These are phyloP conservation scores for Saccostrea glomerata DNA, from an alignment of 1,140 invertebrate species.

Conservation along the genomic window DNA sequence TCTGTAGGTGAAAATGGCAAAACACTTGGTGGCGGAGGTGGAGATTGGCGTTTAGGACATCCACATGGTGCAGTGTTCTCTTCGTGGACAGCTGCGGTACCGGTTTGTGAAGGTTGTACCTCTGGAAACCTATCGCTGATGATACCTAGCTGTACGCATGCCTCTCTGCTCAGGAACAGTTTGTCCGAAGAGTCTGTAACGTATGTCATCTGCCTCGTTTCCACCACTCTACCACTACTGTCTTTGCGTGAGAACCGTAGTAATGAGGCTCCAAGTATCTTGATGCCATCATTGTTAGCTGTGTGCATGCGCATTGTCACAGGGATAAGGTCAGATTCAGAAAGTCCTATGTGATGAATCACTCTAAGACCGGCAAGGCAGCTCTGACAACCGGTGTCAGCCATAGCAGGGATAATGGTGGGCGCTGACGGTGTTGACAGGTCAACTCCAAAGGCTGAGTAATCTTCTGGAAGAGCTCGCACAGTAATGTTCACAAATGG, in stretches of 20 bases:
- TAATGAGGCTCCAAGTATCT: slow-evolving; percentile 47
- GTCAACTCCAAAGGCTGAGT: not conserved
- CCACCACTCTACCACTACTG: not conserved
- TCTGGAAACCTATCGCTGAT: slow-evolving; percentile 37
- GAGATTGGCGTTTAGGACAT: slow-evolving; percentile 26
- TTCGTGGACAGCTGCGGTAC: too few species aligned
- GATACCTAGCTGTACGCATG: slow-evolving; percentile 48
- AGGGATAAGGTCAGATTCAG: too few species aligned
- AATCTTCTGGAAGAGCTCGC: slow-evolving; percentile 31
- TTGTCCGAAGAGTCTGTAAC: slow-evolving; percentile 53
- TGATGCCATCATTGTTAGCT: too few species aligned
- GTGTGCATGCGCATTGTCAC: too few species aligned
- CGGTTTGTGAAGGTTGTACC: too few species aligned
- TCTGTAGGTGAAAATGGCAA: too few species aligned
- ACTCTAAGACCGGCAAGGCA: too few species aligned
- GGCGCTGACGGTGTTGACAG: too few species aligned
- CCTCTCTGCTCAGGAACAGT: slow-evolving; percentile 56
- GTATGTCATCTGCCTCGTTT: slow-evolving; percentile 55
- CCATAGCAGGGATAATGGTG: slow-evolving; percentile 19
- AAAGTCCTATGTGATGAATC: too few species aligned
- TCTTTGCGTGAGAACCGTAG: slow-evolving; percentile 47
- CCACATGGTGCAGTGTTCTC: too few species aligned
- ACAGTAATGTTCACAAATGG: slow-evolving; percentile 51
- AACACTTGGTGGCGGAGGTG: slow-evolving; percentile 40
- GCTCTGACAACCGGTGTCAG: not conserved